phyloP scores from a whole-genome alignment of 1,140 invertebrate genomes.

The Plectus sambesii region DNA sequence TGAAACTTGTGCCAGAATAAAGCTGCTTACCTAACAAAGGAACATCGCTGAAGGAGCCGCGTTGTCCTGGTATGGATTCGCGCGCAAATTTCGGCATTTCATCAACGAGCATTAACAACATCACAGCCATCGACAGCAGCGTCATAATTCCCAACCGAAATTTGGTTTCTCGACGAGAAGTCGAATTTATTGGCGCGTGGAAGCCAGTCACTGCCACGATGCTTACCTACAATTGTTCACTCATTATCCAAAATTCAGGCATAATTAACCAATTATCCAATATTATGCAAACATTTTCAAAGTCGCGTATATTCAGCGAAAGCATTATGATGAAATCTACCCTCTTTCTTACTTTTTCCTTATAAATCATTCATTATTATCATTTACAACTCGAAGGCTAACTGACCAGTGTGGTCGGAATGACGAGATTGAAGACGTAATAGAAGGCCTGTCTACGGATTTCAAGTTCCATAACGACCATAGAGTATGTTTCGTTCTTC shows the following conservation, averaged over 20 bases:
- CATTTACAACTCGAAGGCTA: too few relatives aligned
- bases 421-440: conserved; percentile 44
- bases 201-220: conserved; percentile 43
- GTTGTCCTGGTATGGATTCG: conserved; percentile 41
- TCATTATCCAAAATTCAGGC: too few relatives aligned
- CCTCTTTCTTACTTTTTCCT: too few relatives aligned
- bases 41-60: conserved; percentile 42
- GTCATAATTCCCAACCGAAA: conserved; percentile 39
- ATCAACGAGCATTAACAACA: conserved; percentile 44
- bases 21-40: conserved; percentile 32
- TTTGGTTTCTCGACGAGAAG: conserved; percentile 39
- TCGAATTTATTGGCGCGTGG: conserved; percentile 45
- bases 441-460: conserved; percentile 41
- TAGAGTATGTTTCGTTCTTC: conserved; percentile 40
- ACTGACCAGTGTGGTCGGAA: conserved; percentile 42
- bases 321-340: too few relatives aligned
- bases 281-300: too few relatives aligned
- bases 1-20: not conserved
- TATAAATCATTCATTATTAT: too few relatives aligned
- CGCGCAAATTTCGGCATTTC: conserved; percentile 43
- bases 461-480: conserved; percentile 33
- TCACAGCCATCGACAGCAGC: conserved; percentile 37
- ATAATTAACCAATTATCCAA: too few relatives aligned
- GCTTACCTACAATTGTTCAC: conserved; percentile 31
- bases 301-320: too few relatives aligned